Conservation (phyloP, 2,888 invertebrate genomes). For the Meiosimyza decipiens region DNA sequence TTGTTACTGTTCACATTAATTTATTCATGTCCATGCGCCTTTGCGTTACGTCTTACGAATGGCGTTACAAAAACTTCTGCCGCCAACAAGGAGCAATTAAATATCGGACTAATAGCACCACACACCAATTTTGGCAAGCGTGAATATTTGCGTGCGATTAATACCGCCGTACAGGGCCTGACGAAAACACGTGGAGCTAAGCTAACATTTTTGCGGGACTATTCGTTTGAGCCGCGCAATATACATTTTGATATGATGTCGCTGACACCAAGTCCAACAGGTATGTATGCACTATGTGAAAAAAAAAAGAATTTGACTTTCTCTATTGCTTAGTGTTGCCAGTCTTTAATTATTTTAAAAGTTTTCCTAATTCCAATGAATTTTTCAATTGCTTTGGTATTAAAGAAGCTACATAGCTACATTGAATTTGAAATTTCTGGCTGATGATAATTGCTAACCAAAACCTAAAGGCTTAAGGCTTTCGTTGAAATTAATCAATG, state of each 20-base stretch:
- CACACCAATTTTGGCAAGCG: slow-evolving; percentile 70
- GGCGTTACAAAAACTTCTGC: slow-evolving; percentile 54
- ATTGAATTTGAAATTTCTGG: too few relatives aligned
- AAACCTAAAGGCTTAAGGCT: too few relatives aligned
- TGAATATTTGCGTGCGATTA: slow-evolving; percentile 76
- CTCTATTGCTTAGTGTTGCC: not conserved
- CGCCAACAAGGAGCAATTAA: slow-evolving; percentile 63
- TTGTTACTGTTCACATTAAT: slow-evolving; percentile 35
- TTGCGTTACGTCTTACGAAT: slow-evolving; percentile 55
- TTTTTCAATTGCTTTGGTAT: too few relatives aligned
- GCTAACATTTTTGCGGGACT: slow-evolving; percentile 74
- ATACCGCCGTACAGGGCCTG: slow-evolving; percentile 72
- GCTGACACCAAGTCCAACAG: slow-evolving; percentile 80
- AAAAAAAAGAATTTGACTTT: not conserved
- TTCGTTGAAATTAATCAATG: too few relatives aligned
- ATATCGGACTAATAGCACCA: slow-evolving; percentile 66
- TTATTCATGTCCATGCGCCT: slow-evolving; percentile 46
- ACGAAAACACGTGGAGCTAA: slow-evolving; percentile 71
- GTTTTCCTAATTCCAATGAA: too few relatives aligned
- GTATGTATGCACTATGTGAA: slow-evolving; percentile 65
- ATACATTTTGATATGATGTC: slow-evolving; percentile 76
- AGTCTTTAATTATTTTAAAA: not conserved
- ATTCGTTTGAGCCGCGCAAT: slow-evolving; percentile 73
- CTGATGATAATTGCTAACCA: too few relatives aligned
- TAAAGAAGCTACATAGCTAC: too few relatives aligned